Evolutionary conservation across 2,888 invertebrate species (phyloP), one percentile per base, ranked within the genome.

Genomic region (Rapana venosa): DNA sequence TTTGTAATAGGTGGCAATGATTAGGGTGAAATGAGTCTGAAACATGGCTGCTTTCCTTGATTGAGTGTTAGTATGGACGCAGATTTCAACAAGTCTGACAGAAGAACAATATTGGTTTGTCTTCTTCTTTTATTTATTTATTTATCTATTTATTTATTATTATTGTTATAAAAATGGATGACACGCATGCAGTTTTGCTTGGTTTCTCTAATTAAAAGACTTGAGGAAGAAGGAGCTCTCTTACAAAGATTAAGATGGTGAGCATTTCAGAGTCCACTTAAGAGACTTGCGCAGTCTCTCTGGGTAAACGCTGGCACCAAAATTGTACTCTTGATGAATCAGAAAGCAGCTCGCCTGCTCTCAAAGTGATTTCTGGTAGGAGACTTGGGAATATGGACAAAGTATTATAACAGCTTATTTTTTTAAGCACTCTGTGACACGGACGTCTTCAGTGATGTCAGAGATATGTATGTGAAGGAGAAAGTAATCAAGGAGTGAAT

Each of bases 111-210:
- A 87, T 66, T 22, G 13, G 5, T 6, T n/a, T n/a, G n/a, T n/a
- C n/a, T 58, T 13, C n/a, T 15, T 36, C n/a, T 87, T 74, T n/a
- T 74, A 13, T 70, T 87, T 66, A 11, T 22, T 70, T 35, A 15
- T 87, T 87, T 47, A 35, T 70, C 36, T 30, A 47, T 6, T 87
- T 74, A 36, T 87, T 70, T 35, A 17, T 70, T 87, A 61, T 26
- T 70, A 36, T 32, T 17, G 66, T 66, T 35, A 22, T 30, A 66
- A 20, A 20, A 83, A 35, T 66, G 81, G 83, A 66, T 83, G 88
- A 88, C 88, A 88, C 83, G 47, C 87, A 87, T 74, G 56, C 87
- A 88, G 88, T 88, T 88, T 66, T 88, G 88, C 88, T 83, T 83
- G 81, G 88, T 88, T 88, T 88, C 36, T 79, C 66, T 79, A 58